phyloP scores from a whole-genome alignment of 2,113 vertebrate species.

The Aviceda subcristata region DNA sequence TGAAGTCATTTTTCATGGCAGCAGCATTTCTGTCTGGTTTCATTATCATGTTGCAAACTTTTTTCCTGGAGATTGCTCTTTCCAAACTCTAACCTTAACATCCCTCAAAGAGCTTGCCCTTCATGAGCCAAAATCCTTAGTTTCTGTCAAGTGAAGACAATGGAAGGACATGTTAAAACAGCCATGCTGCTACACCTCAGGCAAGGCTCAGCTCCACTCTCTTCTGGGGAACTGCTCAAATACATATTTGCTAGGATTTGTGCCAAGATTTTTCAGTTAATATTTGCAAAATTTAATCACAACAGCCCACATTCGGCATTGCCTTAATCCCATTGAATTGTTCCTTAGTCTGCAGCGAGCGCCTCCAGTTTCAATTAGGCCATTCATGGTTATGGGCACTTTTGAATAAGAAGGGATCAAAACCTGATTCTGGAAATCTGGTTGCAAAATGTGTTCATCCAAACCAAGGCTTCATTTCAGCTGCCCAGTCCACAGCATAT shows the following conservation, averaged over 20 bases:
- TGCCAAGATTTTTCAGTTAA: constrained; percentile 22
- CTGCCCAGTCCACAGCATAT: not conserved
- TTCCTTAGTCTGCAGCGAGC: not conserved
- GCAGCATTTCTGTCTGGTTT: not conserved
- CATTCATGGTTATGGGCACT: not conserved
- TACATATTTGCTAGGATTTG: not conserved
- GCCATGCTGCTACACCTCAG: not conserved
- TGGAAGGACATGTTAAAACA: not conserved
- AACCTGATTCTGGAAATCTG: not conserved
- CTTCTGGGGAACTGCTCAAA: not conserved
- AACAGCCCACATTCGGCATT: not conserved
- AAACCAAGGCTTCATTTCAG: not conserved
- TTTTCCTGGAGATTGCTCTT: not conserved
- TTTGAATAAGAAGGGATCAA: constrained; percentile 6
- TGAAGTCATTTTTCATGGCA: not conserved
- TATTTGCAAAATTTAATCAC: constrained; percentile 58
- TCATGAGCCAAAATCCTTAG: not conserved
- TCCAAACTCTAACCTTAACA: not conserved
- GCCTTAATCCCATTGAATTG: constrained; percentile 37
- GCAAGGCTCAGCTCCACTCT: not conserved
- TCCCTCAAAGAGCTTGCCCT: not conserved
- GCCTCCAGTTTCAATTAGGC: not conserved
- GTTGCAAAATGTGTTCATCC: not conserved
- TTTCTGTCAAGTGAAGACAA: constrained; percentile 6
- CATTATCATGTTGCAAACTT: not conserved